Evolutionary conservation across 2,797 vertebrate genomes (phyloP).

Genomic region (Cuculus canorus): DNA sequence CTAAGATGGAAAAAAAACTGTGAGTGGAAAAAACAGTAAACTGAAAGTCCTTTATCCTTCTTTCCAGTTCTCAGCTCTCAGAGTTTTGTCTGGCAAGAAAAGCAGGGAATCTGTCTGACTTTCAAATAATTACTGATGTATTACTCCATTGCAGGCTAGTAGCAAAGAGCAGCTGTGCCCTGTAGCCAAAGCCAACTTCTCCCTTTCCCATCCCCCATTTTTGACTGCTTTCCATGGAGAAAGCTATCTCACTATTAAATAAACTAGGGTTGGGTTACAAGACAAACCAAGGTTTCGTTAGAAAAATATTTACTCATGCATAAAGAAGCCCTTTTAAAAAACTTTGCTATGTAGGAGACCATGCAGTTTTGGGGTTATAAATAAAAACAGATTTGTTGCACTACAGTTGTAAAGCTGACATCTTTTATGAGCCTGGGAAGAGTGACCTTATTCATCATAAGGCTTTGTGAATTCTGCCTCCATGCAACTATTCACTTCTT

Average conservation of each 20-base stretch:
- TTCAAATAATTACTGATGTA: conserved; percentile 60
- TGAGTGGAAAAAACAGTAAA: conserved; percentile 51
- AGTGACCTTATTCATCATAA: not conserved
- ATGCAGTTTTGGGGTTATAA: not conserved
- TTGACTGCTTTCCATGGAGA: conserved; percentile 17
- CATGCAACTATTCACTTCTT: not conserved
- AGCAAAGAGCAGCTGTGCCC: conserved; percentile 56
- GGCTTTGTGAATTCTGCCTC: conserved; percentile 15
- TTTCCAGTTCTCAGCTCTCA: conserved; percentile 47
- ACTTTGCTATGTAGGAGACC: not conserved
- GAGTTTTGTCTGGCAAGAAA: conserved; percentile 66
- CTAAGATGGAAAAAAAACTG: conserved; percentile 31
- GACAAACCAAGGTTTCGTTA: conserved; percentile 19
- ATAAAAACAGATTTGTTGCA: conserved; percentile 22
- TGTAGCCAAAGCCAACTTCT: conserved; percentile 34
- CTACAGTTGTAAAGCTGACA: conserved; percentile 25
- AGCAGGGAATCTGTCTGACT: conserved; percentile 63
- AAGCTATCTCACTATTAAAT: conserved; percentile 24
- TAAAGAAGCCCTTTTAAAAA: not conserved
- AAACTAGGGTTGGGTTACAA: conserved; percentile 34
- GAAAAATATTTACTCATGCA: conserved; percentile 32
- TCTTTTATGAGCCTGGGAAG: conserved; percentile 33
- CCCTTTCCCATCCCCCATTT: conserved; percentile 3
- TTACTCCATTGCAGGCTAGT: conserved; percentile 37
- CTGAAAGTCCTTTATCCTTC: conserved; percentile 59